These are phyloP conservation scores for Procambarus clarkii DNA, from an alignment of 1,140 invertebrate genomes.

Conservation along the genomic window DNA sequence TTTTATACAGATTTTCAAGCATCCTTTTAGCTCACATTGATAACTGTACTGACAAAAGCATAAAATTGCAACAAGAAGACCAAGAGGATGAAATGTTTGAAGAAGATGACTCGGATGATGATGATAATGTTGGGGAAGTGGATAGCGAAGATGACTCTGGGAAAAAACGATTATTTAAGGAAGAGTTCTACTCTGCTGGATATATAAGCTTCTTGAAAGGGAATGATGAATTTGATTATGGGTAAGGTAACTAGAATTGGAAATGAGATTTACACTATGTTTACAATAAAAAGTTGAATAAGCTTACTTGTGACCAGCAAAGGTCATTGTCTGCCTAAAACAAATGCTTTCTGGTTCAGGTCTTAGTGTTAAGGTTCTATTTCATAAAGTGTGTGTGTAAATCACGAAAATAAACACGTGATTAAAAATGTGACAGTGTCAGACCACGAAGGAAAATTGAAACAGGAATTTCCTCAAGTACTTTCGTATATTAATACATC, in stretches of 20 bases:
- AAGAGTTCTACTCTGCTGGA: slow-evolving; percentile 41
- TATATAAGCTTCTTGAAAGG: slow-evolving; percentile 34
- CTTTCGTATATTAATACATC: too few species aligned
- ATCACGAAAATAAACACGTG: too few species aligned
- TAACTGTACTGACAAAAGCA: slow-evolving; percentile 8
- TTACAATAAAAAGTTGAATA: too few species aligned
- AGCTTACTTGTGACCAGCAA: too few species aligned
- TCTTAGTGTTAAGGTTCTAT: too few species aligned
- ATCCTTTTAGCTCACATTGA: slow-evolving; percentile 41
- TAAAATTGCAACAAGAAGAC: slow-evolving; percentile 41
- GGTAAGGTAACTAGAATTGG: slow-evolving; percentile 8
- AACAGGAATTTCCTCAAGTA: too few species aligned
- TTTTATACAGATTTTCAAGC: slow-evolving; percentile 34
- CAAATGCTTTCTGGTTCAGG: too few species aligned
- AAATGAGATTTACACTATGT: too few species aligned
- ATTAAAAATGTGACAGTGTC: too few species aligned
- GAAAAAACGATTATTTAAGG: slow-evolving; percentile 37
- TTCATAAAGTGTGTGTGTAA: too few species aligned
- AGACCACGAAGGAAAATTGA: too few species aligned
- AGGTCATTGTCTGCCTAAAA: too few species aligned
- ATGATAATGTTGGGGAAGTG: slow-evolving; percentile 4
- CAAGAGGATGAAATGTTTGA: slow-evolving; percentile 42
- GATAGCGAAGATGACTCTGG: slow-evolving; percentile 11
- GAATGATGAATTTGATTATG: slow-evolving; percentile 33
- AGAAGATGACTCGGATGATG: slow-evolving; percentile 8